Evolutionary conservation across 1,140 invertebrate genomes (phyloP), one percentile per base, ranked within the genome.

Genomic region (Lucilia cuprina): DNA sequence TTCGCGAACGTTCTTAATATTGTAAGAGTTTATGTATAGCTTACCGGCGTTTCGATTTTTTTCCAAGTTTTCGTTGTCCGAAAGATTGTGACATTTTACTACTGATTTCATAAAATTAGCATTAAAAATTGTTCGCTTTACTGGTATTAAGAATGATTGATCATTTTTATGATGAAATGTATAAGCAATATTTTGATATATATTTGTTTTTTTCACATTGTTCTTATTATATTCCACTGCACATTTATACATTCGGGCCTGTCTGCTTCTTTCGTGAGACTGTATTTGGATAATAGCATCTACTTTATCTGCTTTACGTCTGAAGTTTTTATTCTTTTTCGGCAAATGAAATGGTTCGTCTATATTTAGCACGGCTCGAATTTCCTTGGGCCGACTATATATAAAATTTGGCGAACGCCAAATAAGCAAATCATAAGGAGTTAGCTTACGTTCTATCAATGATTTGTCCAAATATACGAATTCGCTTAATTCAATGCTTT

Each of bases 391-490:
- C 10, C 91, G 86, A 14, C 86, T 86, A 74, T 86, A 87, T 7
- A 89, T 60, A 50, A 90, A 91, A 74, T 89, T 88, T 8, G 87
- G 87, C 0, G 91, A 91, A 55, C 88, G 87, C 85, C 92, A 87
- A 83, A 93, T 91, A 84, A 92, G 88, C 19, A 93, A 84, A 85
- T 92, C 90, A n/a, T 89, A 85, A 0, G 94, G 94, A 55, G 93
- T 92, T 2, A 95, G 85, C 86, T 94, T 94, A 77, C 94, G 87
- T 85, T 94, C 92, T 82, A 94, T 92, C 21, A 95, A 86, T 9
- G 93, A 90, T 83, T 94, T 93, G 86, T 95, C 94, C 84, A 94
- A 92, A 85, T 94, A 95, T 60, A 94, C 92, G 84, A 91, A 92
- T 85, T 93, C 92, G 47, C 89, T 92, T 13, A 93, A 84, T 82